Percentiles rank a stretch among this genome's conserved stretches.
phyloP scores from a whole-genome alignment of 2,113 vertebrate species.

The Cyprinus carpio region DNA sequence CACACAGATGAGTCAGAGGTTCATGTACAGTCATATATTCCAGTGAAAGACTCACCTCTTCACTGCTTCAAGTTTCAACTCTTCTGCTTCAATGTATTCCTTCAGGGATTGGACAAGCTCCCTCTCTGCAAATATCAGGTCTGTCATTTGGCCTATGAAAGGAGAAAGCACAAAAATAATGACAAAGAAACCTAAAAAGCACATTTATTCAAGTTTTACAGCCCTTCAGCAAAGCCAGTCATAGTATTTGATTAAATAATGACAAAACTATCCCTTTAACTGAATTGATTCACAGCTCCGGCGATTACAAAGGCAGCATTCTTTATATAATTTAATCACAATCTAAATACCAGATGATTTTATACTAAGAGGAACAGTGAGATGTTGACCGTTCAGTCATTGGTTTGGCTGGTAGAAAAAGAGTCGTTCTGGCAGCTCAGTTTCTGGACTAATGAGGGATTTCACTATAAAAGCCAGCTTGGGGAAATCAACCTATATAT shows the following conservation, averaged over 20 bases:
- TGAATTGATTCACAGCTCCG: too few species aligned
- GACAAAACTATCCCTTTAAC: too few species aligned
- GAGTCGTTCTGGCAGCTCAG: too few species aligned
- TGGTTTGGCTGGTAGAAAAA: too few species aligned
- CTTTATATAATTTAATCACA: too few species aligned
- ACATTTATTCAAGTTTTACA: slow-evolving; percentile 2
- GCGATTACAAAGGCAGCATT: too few species aligned
- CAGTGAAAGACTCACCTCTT: slow-evolving; percentile 81
- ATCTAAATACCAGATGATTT: neutral
- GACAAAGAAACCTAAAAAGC: neutral
- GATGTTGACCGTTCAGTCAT: too few species aligned
- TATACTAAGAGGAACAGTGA: neutral
- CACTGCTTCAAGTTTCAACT: slow-evolving; percentile 85
- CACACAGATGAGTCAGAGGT: neutral
- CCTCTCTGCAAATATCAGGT: slow-evolving; percentile 90
- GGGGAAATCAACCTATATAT: too few species aligned
- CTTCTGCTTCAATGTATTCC: slow-evolving; percentile 91
- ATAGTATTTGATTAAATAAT: too few species aligned
- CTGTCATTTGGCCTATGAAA: slow-evolving; percentile 92
- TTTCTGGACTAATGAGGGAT: too few species aligned
- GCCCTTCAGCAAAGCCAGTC: slow-evolving; percentile 22
- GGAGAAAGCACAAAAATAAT: neutral
- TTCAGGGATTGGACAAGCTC: slow-evolving; percentile 91
- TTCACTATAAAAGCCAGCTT: too few species aligned
- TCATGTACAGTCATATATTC: neutral